A percentile compares a stretch with the other conserved stretches of the same genome.
phyloP scores from a whole-genome alignment of 1,140 invertebrate genomes.

The Cotesia chilonis region DNA sequence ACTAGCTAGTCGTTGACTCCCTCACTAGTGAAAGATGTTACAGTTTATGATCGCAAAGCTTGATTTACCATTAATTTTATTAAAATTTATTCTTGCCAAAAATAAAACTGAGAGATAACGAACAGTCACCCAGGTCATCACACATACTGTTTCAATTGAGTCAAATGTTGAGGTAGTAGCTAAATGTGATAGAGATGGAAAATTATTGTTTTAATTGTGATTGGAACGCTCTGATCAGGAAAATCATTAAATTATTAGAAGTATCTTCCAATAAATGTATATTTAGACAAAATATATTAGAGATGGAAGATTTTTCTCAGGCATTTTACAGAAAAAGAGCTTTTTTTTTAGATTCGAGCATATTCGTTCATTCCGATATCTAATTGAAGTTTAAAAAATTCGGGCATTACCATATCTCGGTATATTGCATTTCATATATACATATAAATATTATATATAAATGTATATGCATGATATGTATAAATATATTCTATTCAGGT shows the following conservation, averaged over 20 bases:
- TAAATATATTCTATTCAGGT: too few relatives aligned
- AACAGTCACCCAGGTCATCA: slow-evolving; percentile 42
- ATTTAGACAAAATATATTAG: slow-evolving; percentile 5
- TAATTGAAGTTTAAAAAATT: slow-evolving; percentile 18
- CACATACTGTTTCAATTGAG: not conserved
- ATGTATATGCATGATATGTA: too few relatives aligned
- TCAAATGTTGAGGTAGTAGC: not conserved
- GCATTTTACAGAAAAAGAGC: not conserved
- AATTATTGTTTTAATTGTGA: slow-evolving; percentile 5
- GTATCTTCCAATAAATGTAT: not conserved
- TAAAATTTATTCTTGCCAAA: slow-evolving; percentile 47
- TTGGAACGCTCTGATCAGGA: slow-evolving; percentile 12
- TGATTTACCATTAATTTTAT: slow-evolving; percentile 60
- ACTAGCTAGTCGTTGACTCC: slow-evolving; percentile 40
- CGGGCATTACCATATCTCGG: slow-evolving; percentile 12
- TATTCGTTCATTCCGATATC: slow-evolving; percentile 13
- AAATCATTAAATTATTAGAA: slow-evolving; percentile 28
- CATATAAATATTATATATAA: too few relatives aligned
- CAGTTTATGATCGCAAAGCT: slow-evolving; percentile 57
- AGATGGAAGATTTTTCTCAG: slow-evolving; percentile 4
- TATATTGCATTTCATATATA: slow-evolving; percentile 7
- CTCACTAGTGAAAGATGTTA: slow-evolving; percentile 47
- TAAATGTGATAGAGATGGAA: not conserved
- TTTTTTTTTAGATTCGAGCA: not conserved
- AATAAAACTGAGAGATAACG: too few relatives aligned